Conservation (phyloP, 1,140 invertebrate genomes). For the Drosophila tristis region DNA sequence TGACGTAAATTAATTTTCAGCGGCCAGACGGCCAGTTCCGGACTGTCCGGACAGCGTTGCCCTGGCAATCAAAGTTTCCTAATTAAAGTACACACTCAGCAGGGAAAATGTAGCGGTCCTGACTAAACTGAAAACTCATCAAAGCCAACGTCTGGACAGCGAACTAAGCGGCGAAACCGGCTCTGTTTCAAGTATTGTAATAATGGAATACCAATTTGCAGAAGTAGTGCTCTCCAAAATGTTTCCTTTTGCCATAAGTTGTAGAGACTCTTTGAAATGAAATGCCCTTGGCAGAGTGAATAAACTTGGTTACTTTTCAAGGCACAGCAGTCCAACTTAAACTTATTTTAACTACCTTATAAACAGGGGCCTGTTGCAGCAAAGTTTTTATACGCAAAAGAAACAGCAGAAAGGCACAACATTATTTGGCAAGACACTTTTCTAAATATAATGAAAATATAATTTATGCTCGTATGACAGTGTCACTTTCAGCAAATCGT, state of each 20-base stretch:
- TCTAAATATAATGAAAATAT: too few species aligned
- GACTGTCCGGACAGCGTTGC: slow-evolving; percentile 23
- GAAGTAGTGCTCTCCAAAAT: neutral
- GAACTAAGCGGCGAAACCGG: neutral
- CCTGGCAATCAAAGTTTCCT: slow-evolving; percentile 61
- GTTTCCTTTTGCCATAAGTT: neutral
- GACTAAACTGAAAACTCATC: slow-evolving; percentile 45
- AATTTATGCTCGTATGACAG: too few species aligned
- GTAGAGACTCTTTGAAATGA: neutral
- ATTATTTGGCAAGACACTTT: too few species aligned
- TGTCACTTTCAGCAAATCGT: too few species aligned
- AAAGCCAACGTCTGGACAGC: slow-evolving; percentile 17
- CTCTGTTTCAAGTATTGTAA: neutral
- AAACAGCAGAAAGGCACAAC: too few species aligned
- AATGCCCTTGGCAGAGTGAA: neutral
- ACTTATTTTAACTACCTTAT: too few species aligned
- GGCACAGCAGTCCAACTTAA: too few species aligned
- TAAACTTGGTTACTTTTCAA: too few species aligned
- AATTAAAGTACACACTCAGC: slow-evolving; percentile 46
- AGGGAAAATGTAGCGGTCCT: slow-evolving; percentile 20
- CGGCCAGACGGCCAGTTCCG: slow-evolving; percentile 6
- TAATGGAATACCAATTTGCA: slow-evolving; percentile 9
- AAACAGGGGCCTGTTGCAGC: too few species aligned
- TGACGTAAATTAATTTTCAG: slow-evolving; percentile 33
- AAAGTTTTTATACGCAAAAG: too few species aligned